Evolutionary conservation across 2,888 invertebrate species (phyloP).

Genomic region (Smittia sp.): DNA sequence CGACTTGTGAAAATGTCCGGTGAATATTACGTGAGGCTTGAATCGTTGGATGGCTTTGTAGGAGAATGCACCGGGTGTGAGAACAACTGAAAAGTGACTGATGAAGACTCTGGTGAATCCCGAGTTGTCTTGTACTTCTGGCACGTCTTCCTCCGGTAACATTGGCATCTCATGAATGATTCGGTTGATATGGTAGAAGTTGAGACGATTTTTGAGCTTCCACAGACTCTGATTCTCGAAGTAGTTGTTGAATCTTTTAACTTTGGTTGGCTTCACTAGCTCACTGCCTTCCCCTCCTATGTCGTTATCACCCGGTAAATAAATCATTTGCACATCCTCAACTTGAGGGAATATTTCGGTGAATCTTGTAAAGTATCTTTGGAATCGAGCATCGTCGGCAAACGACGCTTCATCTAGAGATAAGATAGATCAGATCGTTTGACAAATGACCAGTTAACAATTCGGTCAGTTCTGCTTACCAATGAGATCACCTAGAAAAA

Average conservation of each 20-base stretch:
- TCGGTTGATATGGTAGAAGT: slow-evolving; percentile 73
- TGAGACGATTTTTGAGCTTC: slow-evolving; percentile 58
- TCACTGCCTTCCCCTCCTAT: slow-evolving; percentile 89
- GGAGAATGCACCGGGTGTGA: slow-evolving; percentile 46
- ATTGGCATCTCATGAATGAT: slow-evolving; percentile 63
- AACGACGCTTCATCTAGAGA: slow-evolving; percentile 82
- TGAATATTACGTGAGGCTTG: slow-evolving; percentile 67
- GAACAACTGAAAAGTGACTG: slow-evolving; percentile 65
- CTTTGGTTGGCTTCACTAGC: slow-evolving; percentile 64
- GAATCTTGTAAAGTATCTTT: slow-evolving; percentile 72
- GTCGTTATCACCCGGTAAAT: slow-evolving; percentile 95
- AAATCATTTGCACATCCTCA: slow-evolving; percentile 63
- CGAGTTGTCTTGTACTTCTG: slow-evolving; percentile 53
- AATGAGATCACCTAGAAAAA: neutral
- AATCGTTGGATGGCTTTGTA: slow-evolving; percentile 61
- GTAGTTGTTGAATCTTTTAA: slow-evolving; percentile 68
- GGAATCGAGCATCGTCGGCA: slow-evolving; percentile 68
- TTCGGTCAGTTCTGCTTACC: neutral
- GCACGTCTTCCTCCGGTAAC: slow-evolving; percentile 48
- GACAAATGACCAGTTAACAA: slow-evolving; percentile 3
- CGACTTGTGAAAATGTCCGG: slow-evolving; percentile 65
- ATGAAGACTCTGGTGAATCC: slow-evolving; percentile 61
- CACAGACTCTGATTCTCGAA: slow-evolving; percentile 70
- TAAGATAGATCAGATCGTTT: slow-evolving; percentile 39
- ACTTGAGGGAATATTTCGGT: slow-evolving; percentile 59